Evolutionary conservation across 2,113 vertebrate genomes (phyloP), one percentile per base, ranked within the genome.

Genomic region (Thunnus maccoyii): DNA sequence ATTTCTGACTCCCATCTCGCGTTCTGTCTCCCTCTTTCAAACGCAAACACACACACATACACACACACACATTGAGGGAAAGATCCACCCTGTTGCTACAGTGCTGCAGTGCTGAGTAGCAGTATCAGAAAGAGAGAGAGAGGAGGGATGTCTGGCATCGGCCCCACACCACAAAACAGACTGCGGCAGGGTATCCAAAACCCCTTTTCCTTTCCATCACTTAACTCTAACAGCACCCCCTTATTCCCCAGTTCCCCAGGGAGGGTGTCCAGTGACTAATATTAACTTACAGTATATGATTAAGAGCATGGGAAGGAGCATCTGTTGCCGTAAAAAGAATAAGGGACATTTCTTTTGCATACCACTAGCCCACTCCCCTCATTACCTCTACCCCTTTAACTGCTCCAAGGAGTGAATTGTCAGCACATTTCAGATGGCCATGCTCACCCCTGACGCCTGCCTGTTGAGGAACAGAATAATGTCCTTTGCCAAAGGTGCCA

Each of bases 71-170:
- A 88, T 82, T 80, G 78, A 83, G 65, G 75, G 76, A 64, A 75
- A 72, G 52, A 84, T 87, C 82, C 78, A 87, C 83, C 88, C 83
- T 80, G 74, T 92, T 89, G 85, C 83, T 85, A 82, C 77, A 89
- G 80, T 89, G 80, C 90, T 92, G 91, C 89, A 94, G 91, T 93
- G 92, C 91, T 91, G 86, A 92, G 89, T 82, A 88, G 88, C 84
- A 88, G 77, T 84, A 86, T 89, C 80, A 80, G 81, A 79, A 46
- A 84, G 58, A 71, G 67, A 74, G 67, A 74, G 72, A 46, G 74
- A 48, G 66, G 74, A 47, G 71, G 41, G 32, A 57, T 62, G 64
- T 72, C 61, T 92, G 86, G 88, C 80, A 90, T 73, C 44, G 22
- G 78, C 70, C 76, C 86, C 88, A 85, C 61, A 57, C 85, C 55